Base-by-base conservation (phyloP, 2,797 vertebrate genomes). In the Scolopax bukidnonensis region DNA sequence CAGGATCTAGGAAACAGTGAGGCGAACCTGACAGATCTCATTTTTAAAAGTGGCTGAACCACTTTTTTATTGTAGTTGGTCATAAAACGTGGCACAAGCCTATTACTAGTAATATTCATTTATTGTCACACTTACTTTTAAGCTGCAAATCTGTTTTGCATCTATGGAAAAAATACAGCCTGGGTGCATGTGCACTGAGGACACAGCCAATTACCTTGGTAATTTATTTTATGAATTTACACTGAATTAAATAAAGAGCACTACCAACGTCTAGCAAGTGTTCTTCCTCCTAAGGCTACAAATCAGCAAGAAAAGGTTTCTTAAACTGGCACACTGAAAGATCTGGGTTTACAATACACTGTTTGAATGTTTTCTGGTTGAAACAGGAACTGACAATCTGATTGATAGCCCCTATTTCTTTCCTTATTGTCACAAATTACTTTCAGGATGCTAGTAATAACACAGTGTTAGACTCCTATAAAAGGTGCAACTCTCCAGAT, bases 161-260 rank as follows among this genome's bases (percentile, higher is more conserved):
- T 96, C 91, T 95, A 89, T 87, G 84, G 87, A 92, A 84, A 86
- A 94, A 97, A 93, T 94, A 89, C 60, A 94, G 63, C 13, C 36
- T 30, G 21, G 6, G 9, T 61, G 36, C 70, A 89, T 74, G 56
- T 53, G 60, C 88, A 86, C 57, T 96, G 91, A 97, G 88, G 83
- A 97, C 70, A 93, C 41, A 81, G 90, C 17, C 79, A 97, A 89
- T 97, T 97, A 97, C 83, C 77, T 91, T 15, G 12, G 68, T 93
- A 96, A 96, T 97, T 95, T 96, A 74, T 97, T 97, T 97, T 96
- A 96, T 95, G n/a, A 97, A 96, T 95, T 97, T 97, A 90, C 68
- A 95, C 54, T 71, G 90, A 97, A 95, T 97, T 96, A 96, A 97
- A 97, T 89, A 96, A 94, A 80, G 94, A 95, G 23, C 36, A 77